phyloP scores from a whole-genome alignment of 2,888 invertebrate species.

The Heteropelma amictum region DNA sequence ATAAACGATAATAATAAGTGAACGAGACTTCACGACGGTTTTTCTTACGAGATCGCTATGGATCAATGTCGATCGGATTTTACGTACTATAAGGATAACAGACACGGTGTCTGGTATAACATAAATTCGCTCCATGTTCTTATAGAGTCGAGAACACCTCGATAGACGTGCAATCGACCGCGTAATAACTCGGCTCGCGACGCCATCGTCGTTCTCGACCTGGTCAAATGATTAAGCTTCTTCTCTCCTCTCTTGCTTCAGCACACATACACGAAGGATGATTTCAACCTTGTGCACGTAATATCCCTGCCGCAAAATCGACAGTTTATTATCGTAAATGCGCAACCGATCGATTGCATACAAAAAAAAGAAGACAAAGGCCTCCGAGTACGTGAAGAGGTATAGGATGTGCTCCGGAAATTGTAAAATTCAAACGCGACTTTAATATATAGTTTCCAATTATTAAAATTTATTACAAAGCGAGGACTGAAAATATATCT shows the following conservation, averaged over 20 bases:
- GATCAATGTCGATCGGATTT: background rate
- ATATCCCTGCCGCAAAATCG: constrained; percentile 7
- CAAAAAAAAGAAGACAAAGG: background rate
- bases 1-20: background rate
- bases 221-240: constrained; percentile 42
- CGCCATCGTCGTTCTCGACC: constrained; percentile 48
- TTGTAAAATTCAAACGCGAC: too few species aligned
- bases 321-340: constrained; percentile 41
- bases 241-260: background rate
- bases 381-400: background rate
- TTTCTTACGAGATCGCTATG: background rate
- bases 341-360: constrained; percentile 32
- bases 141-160: constrained; percentile 35
- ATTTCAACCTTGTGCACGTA: constrained; percentile 23
- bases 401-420: background rate
- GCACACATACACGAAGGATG: constrained; percentile 4
- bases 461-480: constrained; percentile 7
- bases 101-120: constrained; percentile 27
- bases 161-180: constrained; percentile 50
- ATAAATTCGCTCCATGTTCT: constrained; percentile 32
- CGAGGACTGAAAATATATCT: background rate
- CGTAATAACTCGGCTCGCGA: constrained; percentile 54
- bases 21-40: background rate
- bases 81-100: background rate
- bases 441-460: background rate